These are phyloP conservation scores for Zosterops borbonicus DNA, from an alignment of 2,113 vertebrate species.

Conservation along the genomic window DNA sequence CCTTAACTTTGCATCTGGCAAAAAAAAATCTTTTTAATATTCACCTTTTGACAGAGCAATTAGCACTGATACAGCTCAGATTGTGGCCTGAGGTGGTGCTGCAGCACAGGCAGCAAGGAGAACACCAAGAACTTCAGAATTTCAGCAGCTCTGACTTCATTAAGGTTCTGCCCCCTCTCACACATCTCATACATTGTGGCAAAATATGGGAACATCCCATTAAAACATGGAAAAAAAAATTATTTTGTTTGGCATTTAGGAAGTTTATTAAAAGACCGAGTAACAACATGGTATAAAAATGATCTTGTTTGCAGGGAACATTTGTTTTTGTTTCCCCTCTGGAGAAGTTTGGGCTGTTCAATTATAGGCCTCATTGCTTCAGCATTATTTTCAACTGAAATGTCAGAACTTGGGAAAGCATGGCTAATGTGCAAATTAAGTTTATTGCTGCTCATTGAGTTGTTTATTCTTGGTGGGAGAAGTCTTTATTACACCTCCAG, in stretches of 20 bases:
- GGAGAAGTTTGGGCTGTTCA: conserved; percentile 81
- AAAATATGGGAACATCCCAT: conserved; percentile 6
- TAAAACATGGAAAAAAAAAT: neutral
- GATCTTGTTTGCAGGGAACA: conserved; percentile 76
- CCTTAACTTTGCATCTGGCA: neutral
- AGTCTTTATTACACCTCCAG: conserved; percentile 74
- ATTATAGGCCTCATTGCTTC: conserved; percentile 85
- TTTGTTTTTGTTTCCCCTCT: conserved; percentile 78
- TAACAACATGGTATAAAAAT: conserved; percentile 72
- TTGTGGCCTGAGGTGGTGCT: neutral
- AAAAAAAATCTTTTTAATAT: conserved; percentile 11
- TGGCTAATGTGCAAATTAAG: conserved; percentile 84
- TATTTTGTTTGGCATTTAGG: conserved; percentile 63
- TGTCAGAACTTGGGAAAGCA: conserved; percentile 81
- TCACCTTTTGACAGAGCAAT: neutral
- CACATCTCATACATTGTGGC: neutral
- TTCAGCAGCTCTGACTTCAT: neutral
- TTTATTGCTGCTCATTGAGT: conserved; percentile 78
- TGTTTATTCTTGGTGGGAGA: conserved; percentile 75
- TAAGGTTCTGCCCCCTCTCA: neutral
- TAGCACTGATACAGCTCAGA: neutral
- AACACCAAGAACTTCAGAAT: neutral
- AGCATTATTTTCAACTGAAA: conserved; percentile 79
- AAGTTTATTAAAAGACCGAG: conserved; percentile 75
- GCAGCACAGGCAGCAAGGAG: neutral